Evolutionary conservation across 2,797 vertebrate genomes (phyloP).

Genomic region (Propithecus deckenii): DNA sequence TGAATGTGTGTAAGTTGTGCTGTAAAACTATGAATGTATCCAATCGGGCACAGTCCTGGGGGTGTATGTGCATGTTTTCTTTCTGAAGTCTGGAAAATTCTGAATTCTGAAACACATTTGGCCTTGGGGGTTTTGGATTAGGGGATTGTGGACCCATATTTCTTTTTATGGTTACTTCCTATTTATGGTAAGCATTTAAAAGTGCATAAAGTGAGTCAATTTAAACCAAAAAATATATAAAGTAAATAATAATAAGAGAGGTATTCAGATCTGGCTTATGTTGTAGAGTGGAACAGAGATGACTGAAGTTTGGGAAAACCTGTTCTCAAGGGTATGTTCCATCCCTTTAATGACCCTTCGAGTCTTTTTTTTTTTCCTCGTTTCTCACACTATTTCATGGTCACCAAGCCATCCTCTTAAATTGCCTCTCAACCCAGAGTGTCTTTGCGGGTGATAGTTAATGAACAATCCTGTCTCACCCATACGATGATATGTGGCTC

Average conservation of each 20-base stretch:
- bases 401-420: background rate
- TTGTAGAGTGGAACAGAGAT: accelerated
- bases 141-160: background rate
- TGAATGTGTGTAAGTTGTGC: background rate
- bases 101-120: background rate
- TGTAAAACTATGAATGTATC: background rate
- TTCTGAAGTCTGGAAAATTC: background rate
- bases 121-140: background rate
- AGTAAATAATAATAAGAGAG: background rate
- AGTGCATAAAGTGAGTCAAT: background rate
- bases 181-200: background rate
- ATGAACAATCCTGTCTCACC: conserved; percentile 67
- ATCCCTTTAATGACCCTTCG: background rate
- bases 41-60: background rate
- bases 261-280: background rate
- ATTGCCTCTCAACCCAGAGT: background rate
- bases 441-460: conserved; percentile 32
- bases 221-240: background rate
- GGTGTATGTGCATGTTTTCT: accelerated
- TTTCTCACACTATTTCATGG: accelerated
- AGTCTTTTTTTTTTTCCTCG: background rate
- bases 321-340: background rate
- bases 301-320: background rate
- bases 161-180: background rate
- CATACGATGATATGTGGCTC: conserved; percentile 53